Evolutionary conservation across 2,797 vertebrate genomes (phyloP), one percentile per base, ranked within the genome.

Genomic region (Apogon talboti): DNA sequence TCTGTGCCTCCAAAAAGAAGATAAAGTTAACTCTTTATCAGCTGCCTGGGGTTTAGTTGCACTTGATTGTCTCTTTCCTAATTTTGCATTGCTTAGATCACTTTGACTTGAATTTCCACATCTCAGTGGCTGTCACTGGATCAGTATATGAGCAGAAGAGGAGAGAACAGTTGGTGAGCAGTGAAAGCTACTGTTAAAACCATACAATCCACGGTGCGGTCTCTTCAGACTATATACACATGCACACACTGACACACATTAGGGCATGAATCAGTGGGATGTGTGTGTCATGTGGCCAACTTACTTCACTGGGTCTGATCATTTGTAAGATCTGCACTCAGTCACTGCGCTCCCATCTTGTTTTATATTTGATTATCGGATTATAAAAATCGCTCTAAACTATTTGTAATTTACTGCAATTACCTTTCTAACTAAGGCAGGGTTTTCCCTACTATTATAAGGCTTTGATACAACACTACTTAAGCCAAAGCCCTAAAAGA

Each of bases 141-240:
- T 35, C 38, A 19, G 60, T 47, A 4, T 56, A 54, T 33, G 44
- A 60, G 73, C 55, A 59, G 65, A 59, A 46, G 43, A n/a, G 54
- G 63, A 78, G 52, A 60, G 60, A 75, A 74, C 65, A 38, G 74
- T 66, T 72, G 77, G 69, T 19, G 63, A 66, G 0, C 37, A 75
- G 68, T 18, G 71, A 21, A 28, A 37, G 60, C 63, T 68, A 43
- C 58, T 16, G 62, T 63, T 48, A 66, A 55, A 80, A 45, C 40
- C 46, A 3, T 51, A 54, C 64, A 53, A 79, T 66, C 76, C 13
- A 15, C 12, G 69, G 76, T 57, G 76, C 55, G 83, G 66, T 72
- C 71, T 69, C 6, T 18, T 72, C 62, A 66, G 41, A 40, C 54
- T 61, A 57, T 64, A 60, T 43, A 49, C 40, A 9, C 1, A 35